Evolutionary conservation across 92 coral and sea anemone genomes (phyloP).

Genomic region (Actinernus sp.): DNA sequence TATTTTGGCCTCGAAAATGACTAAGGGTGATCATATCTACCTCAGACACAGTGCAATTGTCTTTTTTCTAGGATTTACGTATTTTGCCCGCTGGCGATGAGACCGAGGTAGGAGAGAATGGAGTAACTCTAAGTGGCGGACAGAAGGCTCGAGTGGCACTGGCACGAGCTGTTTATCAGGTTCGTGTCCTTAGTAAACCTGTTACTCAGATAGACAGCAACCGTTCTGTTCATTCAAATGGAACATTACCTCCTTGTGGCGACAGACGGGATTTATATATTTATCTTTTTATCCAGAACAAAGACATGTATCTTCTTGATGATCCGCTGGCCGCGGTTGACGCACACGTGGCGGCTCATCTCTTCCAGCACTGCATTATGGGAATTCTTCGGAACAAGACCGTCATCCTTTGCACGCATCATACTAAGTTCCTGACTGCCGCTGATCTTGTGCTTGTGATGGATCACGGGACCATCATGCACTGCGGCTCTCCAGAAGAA

Average conservation of each 20-base stretch:
- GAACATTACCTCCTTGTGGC: no score
- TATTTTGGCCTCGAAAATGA: background rate
- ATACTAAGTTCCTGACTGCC: constrained; percentile 79
- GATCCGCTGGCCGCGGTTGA: constrained; percentile 98
- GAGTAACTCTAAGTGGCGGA: constrained; percentile 97
- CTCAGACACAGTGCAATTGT: background rate
- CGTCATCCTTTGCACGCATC: constrained; percentile 98
- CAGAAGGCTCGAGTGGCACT: constrained; percentile 94
- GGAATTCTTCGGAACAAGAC: constrained; percentile 90
- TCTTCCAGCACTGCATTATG: constrained; percentile 96
- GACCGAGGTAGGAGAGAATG: constrained; percentile 98
- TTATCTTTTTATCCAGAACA: constrained; percentile 74
- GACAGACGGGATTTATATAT: no score
- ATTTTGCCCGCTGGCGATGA: constrained; percentile 93
- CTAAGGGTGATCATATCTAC: background rate
- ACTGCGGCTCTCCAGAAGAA: constrained; percentile 79
- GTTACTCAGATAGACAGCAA: no score
- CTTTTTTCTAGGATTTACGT: constrained; percentile 72
- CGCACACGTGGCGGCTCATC: constrained; percentile 95
- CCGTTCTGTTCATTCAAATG: no score
- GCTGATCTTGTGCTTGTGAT: constrained; percentile 92
- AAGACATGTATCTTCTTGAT: constrained; percentile 91
- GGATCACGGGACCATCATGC: constrained; percentile 74
- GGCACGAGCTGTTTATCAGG: constrained; percentile 98
- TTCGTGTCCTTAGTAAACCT: no score